Evolutionary conservation across 2,888 invertebrate genomes (phyloP).

Genomic region (Noctua janthina): DNA sequence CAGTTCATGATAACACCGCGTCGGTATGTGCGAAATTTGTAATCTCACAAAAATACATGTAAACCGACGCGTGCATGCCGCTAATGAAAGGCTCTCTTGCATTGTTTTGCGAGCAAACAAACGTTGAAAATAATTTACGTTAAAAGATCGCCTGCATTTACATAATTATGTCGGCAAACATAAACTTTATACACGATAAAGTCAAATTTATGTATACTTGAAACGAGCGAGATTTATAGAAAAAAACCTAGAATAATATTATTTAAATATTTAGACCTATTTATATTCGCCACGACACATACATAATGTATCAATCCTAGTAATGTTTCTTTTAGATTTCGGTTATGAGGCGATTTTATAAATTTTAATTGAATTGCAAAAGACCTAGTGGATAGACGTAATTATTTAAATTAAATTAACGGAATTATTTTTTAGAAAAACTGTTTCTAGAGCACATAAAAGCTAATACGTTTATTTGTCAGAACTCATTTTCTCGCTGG

Average conservation of each 20-base stretch:
- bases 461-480: conserved; percentile 85
- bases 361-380: conserved; percentile 43
- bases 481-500: conserved; percentile 83
- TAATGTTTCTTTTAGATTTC: conserved; percentile 32
- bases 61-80: conserved; percentile 79
- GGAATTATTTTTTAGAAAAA: conserved; percentile 55
- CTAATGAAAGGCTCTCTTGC: conserved; percentile 82
- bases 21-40: conserved; percentile 73
- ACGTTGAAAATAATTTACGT: conserved; percentile 85
- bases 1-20: conserved; percentile 59
- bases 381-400: conserved; percentile 25
- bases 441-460: conserved; percentile 73
- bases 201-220: conserved; percentile 84
- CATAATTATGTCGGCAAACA: conserved; percentile 87
- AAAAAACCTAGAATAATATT: conserved; percentile 61
- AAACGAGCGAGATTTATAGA: conserved; percentile 75
- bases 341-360: conserved; percentile 20
- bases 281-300: conserved; percentile 36
- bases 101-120: conserved; percentile 81
- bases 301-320: conserved; percentile 44
- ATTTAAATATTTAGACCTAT: conserved; percentile 67
- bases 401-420: conserved; percentile 60
- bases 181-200: conserved; percentile 87
- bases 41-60: conserved; percentile 80
- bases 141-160: conserved; percentile 84